phyloP scores from a whole-genome alignment of 2,797 vertebrate genomes.

The Phrynocephalus guinanensis region DNA sequence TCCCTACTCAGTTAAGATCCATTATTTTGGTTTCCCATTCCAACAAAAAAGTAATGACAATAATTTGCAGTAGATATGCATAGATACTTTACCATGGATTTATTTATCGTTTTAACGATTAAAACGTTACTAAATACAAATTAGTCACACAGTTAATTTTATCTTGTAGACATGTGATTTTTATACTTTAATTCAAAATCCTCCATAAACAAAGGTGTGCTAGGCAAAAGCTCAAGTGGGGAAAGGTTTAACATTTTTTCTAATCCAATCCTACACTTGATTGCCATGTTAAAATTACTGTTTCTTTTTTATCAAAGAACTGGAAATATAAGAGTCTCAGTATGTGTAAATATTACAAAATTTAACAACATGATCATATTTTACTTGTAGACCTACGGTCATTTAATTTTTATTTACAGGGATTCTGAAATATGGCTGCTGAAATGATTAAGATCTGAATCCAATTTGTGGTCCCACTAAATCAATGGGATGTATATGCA shows the following conservation, averaged over 20 bases:
- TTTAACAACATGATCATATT: slow-evolving; percentile 46
- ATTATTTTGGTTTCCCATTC: slow-evolving; percentile 65
- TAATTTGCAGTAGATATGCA: slow-evolving; percentile 87
- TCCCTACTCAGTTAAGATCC: slow-evolving; percentile 65
- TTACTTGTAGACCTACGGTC: slow-evolving; percentile 32
- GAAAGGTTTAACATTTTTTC: slow-evolving; percentile 70
- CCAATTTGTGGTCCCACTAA: not conserved
- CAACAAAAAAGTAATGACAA: slow-evolving; percentile 76
- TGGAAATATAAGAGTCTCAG: slow-evolving; percentile 61
- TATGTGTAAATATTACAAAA: slow-evolving; percentile 35
- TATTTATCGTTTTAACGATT: slow-evolving; percentile 86
- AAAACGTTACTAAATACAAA: slow-evolving; percentile 79
- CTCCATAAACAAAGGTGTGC: slow-evolving; percentile 69
- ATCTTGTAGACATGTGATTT: slow-evolving; percentile 81
- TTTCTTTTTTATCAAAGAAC: slow-evolving; percentile 64
- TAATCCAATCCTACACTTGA: slow-evolving; percentile 63
- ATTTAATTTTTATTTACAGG: not conserved
- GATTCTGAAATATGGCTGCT: slow-evolving; percentile 33
- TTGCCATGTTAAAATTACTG: slow-evolving; percentile 68
- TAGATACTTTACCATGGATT: slow-evolving; percentile 82
- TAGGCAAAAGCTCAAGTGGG: slow-evolving; percentile 75
- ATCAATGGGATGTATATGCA: too few relatives aligned
- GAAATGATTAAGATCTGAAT: slow-evolving; percentile 23
- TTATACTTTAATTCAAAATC: slow-evolving; percentile 78
- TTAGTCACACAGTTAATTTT: slow-evolving; percentile 77